Evolutionary conservation across 2,113 vertebrate genomes (phyloP).

Genomic region (Tapirus terrestris): DNA sequence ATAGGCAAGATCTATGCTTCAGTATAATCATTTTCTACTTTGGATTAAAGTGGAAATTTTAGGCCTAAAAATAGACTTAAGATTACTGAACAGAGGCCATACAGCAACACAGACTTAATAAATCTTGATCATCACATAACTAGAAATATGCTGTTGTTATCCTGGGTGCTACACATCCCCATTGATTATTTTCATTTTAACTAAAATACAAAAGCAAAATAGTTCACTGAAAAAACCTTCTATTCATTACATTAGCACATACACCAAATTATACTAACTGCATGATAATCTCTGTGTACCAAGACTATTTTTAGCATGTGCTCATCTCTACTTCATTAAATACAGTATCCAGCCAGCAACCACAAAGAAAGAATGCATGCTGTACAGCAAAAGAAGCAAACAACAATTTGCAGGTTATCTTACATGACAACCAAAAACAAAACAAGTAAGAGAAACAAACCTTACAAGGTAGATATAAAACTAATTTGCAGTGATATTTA

Average conservation of each 20-base stretch:
- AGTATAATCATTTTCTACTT: constrained; percentile 56
- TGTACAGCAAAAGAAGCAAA: background rate
- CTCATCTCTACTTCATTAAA: background rate
- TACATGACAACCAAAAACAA: background rate
- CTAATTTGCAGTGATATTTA: constrained; percentile 38
- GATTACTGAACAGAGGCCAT: constrained; percentile 28
- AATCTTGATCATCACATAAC: background rate
- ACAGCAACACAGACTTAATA: background rate
- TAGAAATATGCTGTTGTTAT: background rate
- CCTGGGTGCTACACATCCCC: background rate
- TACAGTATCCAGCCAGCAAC: background rate
- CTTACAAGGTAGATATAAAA: background rate
- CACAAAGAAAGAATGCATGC: background rate
- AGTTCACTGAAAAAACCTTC: constrained; percentile 63
- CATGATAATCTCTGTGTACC: background rate
- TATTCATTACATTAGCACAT: constrained; percentile 55
- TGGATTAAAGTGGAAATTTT: constrained; percentile 53
- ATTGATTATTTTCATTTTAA: background rate
- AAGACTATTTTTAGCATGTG: constrained; percentile 25
- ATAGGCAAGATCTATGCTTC: constrained; percentile 61
- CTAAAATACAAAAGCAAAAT: background rate
- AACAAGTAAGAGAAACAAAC: background rate
- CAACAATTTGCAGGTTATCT: rapidly evolving
- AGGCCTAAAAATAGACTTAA: constrained; percentile 51
- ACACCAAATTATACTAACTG: background rate